A percentile compares a stretch with the other conserved stretches of the same genome.
Conservation (phyloP, 2,888 invertebrate species). For the Siphonodentalium dalli region DNA sequence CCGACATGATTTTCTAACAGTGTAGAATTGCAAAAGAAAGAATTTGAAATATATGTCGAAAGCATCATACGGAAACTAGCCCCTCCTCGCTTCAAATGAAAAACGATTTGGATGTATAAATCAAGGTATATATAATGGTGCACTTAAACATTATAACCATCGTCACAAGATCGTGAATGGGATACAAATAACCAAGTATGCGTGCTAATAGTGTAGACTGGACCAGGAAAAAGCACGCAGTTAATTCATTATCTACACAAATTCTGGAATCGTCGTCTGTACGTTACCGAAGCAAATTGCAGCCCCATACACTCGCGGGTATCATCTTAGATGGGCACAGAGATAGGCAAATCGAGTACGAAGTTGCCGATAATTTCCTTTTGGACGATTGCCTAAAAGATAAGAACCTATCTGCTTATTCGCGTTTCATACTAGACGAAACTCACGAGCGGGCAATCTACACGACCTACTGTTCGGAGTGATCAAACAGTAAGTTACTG, state of each 20-base stretch:
- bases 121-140: constrained; percentile 27
- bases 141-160: constrained; percentile 50
- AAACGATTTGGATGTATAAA: constrained; percentile 34
- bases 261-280: constrained; percentile 47
- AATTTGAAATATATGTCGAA: constrained; percentile 24
- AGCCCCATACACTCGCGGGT: constrained; percentile 57
- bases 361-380: constrained; percentile 56
- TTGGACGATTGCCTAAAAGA: constrained; percentile 53
- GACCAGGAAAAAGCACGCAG: constrained; percentile 64
- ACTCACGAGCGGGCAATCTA: constrained; percentile 61
- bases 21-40: constrained; percentile 26
- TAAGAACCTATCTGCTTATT: constrained; percentile 31
- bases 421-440: constrained; percentile 59
- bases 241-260: constrained; percentile 54
- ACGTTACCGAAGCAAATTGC: constrained; percentile 63
- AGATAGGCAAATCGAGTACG: constrained; percentile 36
- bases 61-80: constrained; percentile 8
- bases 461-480: constrained; percentile 61
- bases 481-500: constrained; percentile 48
- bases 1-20: no score
- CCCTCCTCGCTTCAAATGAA: constrained; percentile 11
- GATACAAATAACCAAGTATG: constrained; percentile 43
- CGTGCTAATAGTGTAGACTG: constrained; percentile 59
- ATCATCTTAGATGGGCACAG: constrained; percentile 45
- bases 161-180: constrained; percentile 36